Evolutionary conservation across 2,113 vertebrate species (phyloP).

Genomic region (Eretmodus cyanostictus): DNA sequence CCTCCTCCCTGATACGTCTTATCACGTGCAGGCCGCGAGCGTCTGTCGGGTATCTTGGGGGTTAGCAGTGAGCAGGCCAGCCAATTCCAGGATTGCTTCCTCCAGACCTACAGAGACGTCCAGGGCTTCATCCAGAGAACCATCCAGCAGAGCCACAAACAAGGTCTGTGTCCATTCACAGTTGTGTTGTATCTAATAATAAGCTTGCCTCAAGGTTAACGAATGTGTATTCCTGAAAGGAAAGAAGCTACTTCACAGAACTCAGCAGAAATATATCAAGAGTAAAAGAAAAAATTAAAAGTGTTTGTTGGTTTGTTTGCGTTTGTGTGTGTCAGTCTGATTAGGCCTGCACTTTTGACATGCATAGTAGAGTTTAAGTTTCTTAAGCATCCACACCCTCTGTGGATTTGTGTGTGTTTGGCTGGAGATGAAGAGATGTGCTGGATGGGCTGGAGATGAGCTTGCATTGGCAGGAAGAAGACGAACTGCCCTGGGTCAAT

Average conservation of each 20-base stretch:
- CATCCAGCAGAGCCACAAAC: slow-evolving; percentile 74
- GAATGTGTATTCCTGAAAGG: neutral
- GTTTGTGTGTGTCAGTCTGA: neutral
- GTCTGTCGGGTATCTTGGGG: slow-evolving; percentile 81
- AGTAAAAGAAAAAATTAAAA: neutral
- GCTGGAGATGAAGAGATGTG: neutral
- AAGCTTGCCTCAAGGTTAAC: neutral
- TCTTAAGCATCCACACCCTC: neutral
- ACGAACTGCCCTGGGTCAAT: slow-evolving; percentile 59
- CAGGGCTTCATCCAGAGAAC: slow-evolving; percentile 80
- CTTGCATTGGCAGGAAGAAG: slow-evolving; percentile 49
- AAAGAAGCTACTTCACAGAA: neutral
- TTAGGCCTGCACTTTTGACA: neutral
- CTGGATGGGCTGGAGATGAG: slow-evolving; percentile 12
- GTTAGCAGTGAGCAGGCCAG: slow-evolving; percentile 76
- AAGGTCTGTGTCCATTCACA: slow-evolving; percentile 57
- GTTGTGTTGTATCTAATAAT: neutral
- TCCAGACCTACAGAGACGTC: slow-evolving; percentile 83
- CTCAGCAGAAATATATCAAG: neutral
- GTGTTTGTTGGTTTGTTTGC: neutral
- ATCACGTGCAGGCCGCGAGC: slow-evolving; percentile 73
- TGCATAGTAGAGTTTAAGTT: neutral
- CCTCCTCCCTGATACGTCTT: neutral
- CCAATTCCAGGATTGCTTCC: slow-evolving; percentile 81
- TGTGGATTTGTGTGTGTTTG: neutral